A percentile compares a stretch with the other conserved stretches of the same genome.
phyloP scores from a whole-genome alignment of 2,113 vertebrate species.

The Struthidea cinerea region DNA sequence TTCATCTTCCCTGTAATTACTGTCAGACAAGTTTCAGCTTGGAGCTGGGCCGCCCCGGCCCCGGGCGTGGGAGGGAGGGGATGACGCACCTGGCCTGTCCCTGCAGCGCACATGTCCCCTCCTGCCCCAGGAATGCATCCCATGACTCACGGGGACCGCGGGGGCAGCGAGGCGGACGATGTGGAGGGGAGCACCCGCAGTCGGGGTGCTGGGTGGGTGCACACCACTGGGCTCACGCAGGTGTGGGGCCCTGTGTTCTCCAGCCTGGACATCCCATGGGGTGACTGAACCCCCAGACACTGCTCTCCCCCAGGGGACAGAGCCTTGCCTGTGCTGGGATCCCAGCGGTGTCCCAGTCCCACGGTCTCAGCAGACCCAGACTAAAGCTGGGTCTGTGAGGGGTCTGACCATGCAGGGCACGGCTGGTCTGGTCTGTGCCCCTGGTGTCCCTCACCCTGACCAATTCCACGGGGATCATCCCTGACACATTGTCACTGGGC shows the following conservation, averaged over 20 bases:
- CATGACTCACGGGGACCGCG: neutral
- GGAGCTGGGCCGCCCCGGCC: slow-evolving; percentile 22
- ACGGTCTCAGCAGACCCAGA: neutral
- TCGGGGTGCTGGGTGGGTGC: neutral
- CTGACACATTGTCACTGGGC: fast-evolving
- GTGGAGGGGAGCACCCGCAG: neutral
- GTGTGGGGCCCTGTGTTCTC: fast-evolving
- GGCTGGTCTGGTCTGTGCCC: neutral
- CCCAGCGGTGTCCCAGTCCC: fast-evolving
- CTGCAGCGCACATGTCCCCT: neutral
- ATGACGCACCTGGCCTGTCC: neutral
- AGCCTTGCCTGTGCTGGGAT: neutral
- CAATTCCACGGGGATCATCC: neutral
- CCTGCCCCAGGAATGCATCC: neutral
- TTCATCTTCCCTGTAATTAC: slow-evolving; percentile 32
- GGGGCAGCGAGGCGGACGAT: neutral
- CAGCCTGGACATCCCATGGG: too few relatives aligned
- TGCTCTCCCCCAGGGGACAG: neutral
- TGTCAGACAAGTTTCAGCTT: slow-evolving; percentile 33
- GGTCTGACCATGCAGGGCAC: neutral
- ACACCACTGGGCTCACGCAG: neutral
- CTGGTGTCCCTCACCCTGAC: fast-evolving
- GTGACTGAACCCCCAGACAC: neutral
- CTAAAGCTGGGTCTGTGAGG: neutral
- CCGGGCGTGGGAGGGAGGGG: neutral